Percentiles rank a stretch among this genome's conserved stretches.
phyloP scores from a whole-genome alignment of 2,888 invertebrate species.

The Andrena flavipes region DNA sequence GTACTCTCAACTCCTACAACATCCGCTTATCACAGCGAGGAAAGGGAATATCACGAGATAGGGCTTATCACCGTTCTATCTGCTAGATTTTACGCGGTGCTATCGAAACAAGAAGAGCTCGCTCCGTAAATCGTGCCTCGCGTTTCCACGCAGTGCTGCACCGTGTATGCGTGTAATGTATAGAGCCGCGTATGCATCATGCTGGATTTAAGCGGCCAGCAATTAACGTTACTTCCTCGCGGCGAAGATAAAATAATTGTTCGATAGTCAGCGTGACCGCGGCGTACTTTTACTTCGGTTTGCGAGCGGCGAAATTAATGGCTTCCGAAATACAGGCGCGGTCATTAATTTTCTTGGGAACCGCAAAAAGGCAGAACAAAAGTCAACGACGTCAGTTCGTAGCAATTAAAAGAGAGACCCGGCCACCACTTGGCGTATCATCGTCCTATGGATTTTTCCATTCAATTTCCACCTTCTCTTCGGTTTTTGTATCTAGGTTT shows the following conservation, averaged over 20 bases:
- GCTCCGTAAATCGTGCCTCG: too few relatives aligned
- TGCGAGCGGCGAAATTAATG: constrained; percentile 63
- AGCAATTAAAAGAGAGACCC: constrained; percentile 66
- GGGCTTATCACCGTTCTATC: background rate
- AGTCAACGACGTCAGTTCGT: constrained; percentile 44
- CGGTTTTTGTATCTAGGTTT: background rate
- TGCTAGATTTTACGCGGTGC: background rate
- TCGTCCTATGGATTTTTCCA: constrained; percentile 20
- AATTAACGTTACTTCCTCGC: constrained; percentile 45
- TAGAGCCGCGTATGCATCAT: constrained; percentile 3
- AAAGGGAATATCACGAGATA: background rate
- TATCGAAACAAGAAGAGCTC: constrained; percentile 2
- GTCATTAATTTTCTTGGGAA: constrained; percentile 67
- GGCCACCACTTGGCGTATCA: constrained; percentile 52
- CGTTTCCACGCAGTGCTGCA: too few relatives aligned
- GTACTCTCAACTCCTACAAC: background rate
- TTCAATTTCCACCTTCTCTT: background rate
- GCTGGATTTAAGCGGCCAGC: constrained; percentile 22
- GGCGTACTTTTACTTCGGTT: constrained; percentile 64
- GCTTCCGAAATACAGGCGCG: constrained; percentile 55
- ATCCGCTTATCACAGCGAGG: background rate
- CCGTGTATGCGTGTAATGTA: background rate
- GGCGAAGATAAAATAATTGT: constrained; percentile 47
- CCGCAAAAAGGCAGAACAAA: constrained; percentile 63
- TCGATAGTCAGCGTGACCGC: constrained; percentile 27